Base-by-base conservation (phyloP, 2,797 vertebrate genomes). In the Smutsia gigantea region DNA sequence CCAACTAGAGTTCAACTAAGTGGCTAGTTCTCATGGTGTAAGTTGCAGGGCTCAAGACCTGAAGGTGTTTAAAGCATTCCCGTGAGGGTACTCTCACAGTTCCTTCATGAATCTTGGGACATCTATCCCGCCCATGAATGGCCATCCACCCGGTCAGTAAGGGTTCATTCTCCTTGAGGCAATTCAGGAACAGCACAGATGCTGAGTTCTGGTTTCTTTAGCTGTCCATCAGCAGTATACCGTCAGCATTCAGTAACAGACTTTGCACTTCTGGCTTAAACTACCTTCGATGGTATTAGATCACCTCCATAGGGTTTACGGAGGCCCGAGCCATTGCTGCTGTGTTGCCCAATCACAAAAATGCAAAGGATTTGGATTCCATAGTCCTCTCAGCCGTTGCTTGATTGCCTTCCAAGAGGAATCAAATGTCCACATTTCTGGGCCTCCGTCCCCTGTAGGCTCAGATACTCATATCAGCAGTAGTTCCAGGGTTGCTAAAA, bases 391-490 rank as follows among this genome's bases (percentile, higher is more conserved):
- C 42, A 57, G 68, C 29, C 61, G 21, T 55, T 19, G 27, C 74
- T 69, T 90, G 71, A 88, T 79, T 72, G 78, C 90, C 72, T 81
- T 89, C 64, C 69, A 77, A 82, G 39, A 59, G 46, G 49, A 25
- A 86, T 57, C 71, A 66, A 81, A 79, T 37, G 18, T 53, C 27
- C 31, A 17, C 1, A 2, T 81, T 89, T 94, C 63, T 53, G 6
- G 79, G 88, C 29, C 55, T 82, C 64, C 15, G 7, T n/a, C 1
- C 5, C 42, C 61, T 34, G 15, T 18, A n/a, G 55, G 34, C 53
- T 64, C 46, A 23, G 46, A 23, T 86, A 9, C 37, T 57, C 23
- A 5, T 18, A 51, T 10, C 34, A 95, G 59, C 64, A 49, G 23
- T 39, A 64, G 84, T 39, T 57, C 46, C 34, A 39, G 31, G 21